These are phyloP conservation scores for Nymphalis polychloros DNA, from an alignment of 2,888 invertebrate species.

Conservation along the genomic window DNA sequence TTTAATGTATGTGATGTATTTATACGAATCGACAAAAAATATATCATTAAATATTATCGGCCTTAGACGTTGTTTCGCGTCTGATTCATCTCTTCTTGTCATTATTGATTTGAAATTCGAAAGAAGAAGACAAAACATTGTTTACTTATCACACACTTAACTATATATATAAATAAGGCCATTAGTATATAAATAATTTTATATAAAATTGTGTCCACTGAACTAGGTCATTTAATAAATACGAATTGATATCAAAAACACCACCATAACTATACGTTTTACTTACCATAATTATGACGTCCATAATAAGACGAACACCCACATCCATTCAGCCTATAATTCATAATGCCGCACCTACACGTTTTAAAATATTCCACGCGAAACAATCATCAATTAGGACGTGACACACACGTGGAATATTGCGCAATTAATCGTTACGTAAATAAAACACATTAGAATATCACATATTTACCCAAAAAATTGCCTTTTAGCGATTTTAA, in stretches of 20 bases:
- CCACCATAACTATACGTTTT: background rate
- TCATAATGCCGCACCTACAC: constrained; percentile 11
- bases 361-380: constrained; percentile 18
- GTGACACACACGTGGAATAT: constrained; percentile 8
- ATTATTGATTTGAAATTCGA: too few species aligned
- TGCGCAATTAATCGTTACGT: background rate
- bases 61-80: too few species aligned
- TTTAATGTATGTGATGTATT: too few species aligned
- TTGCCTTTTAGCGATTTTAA: background rate
- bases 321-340: background rate
- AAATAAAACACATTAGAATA: background rate
- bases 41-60: too few species aligned
- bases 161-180: too few species aligned
- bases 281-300: background rate
- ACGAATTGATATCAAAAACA: background rate
- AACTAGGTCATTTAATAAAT: too few species aligned
- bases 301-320: background rate
- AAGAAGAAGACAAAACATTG: too few species aligned
- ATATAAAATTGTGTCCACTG: too few species aligned
- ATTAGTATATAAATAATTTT: too few species aligned
- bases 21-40: too few species aligned
- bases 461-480: background rate
- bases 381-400: constrained; percentile 15
- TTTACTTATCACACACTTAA: too few species aligned
- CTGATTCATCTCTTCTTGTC: too few species aligned